A percentile compares a stretch with the other conserved stretches of the same genome.
These are phyloP conservation scores for Battus philenor DNA, from an alignment of 1,140 invertebrate species.

Conservation along the genomic window DNA sequence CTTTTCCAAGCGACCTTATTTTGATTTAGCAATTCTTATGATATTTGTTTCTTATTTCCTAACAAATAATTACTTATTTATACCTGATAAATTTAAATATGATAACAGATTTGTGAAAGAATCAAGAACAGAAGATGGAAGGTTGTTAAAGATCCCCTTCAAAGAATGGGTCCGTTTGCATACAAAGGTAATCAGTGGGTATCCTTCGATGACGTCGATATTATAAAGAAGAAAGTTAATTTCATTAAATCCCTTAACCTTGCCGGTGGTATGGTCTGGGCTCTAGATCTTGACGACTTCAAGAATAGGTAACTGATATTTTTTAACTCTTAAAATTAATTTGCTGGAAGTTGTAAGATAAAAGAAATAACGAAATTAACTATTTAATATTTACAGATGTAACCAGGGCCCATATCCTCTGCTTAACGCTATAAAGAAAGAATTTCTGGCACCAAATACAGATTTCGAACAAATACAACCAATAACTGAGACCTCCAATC, in stretches of 20 bases:
- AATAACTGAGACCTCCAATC: slow-evolving; percentile 33
- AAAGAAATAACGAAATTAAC: no score
- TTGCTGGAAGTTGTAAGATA: no score
- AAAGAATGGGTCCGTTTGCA: slow-evolving; percentile 90
- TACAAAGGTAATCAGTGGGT: slow-evolving; percentile 93
- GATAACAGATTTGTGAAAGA: slow-evolving; percentile 89
- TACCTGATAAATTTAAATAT: no score
- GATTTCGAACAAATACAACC: slow-evolving; percentile 30
- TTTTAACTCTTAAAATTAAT: not conserved
- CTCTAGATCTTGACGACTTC: slow-evolving; percentile 92
- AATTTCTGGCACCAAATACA: slow-evolving; percentile 72
- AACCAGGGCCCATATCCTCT: slow-evolving; percentile 86
- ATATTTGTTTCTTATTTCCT: no score
- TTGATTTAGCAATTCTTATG: no score
- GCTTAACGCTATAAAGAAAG: slow-evolving; percentile 82
- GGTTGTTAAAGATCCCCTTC: slow-evolving; percentile 84
- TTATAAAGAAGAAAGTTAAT: slow-evolving; percentile 86
- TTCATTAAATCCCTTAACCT: slow-evolving; percentile 85
- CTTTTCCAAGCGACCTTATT: no score
- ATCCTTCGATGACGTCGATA: slow-evolving; percentile 89
- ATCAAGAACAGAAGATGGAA: slow-evolving; percentile 87
- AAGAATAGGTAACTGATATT: slow-evolving; percentile 75
- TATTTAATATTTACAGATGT: slow-evolving; percentile 79
- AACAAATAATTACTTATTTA: no score
- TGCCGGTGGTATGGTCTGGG: slow-evolving; percentile 94